Evolutionary conservation across 2,888 invertebrate species (phyloP).

Genomic region (Lagria hirta): DNA sequence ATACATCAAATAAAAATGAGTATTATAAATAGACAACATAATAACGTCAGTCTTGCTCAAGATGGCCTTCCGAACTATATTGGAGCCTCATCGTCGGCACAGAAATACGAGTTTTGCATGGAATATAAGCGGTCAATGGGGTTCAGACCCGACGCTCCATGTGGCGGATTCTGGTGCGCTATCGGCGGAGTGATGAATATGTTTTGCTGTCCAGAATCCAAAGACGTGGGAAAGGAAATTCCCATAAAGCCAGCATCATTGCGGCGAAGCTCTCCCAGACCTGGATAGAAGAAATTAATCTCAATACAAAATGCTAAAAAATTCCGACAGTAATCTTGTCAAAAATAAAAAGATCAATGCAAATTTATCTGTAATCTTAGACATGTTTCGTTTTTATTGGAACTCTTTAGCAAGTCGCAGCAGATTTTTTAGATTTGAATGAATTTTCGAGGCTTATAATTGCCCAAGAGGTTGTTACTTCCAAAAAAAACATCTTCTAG

Average conservation of each 20-base stretch:
- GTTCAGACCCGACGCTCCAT: constrained; percentile 54
- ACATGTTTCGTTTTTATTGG: too few relatives aligned
- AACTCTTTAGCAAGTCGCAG: too few relatives aligned
- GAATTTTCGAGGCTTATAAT: too few relatives aligned
- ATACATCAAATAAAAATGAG: neutral
- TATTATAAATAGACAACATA: neutral
- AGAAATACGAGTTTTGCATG: constrained; percentile 67
- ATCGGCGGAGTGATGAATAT: constrained; percentile 47
- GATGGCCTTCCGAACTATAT: too few relatives aligned
- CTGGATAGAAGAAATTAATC: constrained; percentile 29
- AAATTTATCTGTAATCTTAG: too few relatives aligned
- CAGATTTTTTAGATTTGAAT: too few relatives aligned
- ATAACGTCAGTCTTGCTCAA: neutral
- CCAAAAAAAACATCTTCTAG: too few relatives aligned
- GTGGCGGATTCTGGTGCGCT: constrained; percentile 52
- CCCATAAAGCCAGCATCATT: constrained; percentile 47
- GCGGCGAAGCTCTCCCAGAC: constrained; percentile 43
- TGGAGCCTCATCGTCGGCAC: constrained; percentile 59
- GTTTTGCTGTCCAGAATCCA: constrained; percentile 41
- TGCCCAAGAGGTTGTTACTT: too few relatives aligned
- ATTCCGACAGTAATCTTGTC: too few relatives aligned
- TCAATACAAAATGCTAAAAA: too few relatives aligned
- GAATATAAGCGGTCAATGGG: constrained; percentile 66
- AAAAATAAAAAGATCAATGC: too few relatives aligned
- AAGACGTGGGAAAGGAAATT: constrained; percentile 39